Evolutionary conservation across 2,113 vertebrate genomes (phyloP), one percentile per base, ranked within the genome.

Genomic region (Ictalurus furcatus): DNA sequence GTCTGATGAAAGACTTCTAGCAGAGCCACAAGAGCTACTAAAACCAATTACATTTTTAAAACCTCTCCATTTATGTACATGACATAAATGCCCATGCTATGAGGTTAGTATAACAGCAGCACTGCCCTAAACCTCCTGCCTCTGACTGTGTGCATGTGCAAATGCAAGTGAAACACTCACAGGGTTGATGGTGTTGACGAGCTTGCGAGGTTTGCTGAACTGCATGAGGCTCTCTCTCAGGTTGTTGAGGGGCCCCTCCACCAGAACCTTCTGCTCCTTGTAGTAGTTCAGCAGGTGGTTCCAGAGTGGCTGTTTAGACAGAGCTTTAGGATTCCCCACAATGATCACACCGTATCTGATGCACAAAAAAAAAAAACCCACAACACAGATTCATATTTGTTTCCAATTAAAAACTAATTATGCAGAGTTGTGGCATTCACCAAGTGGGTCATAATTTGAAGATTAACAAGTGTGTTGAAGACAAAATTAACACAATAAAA

Each of bases 231-330:
- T 99, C 94, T 99, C 98, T 0, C 98, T 95, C 84, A 99, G 97
- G 94, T 99, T 99, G 92, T 99, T 99, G n/a, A 99, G 96, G 0
- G 98, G 98, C 1, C 98, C 98, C 87, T 99, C 98, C 90, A 99
- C 98, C 40, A 99, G 96, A 3, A 99, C 98, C 92, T 99, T 99
- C 95, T 99, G 98, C 93, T 99, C 98, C 94, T 99, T 99, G 94
- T 99, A 99, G 94, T 99, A 99, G 93, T 99, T 99, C 54, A 99
- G 95, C 90, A 99, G 95, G 94, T 99, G 98, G 91, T 99, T 99
- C 98, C 98, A 99, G 63, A 99, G 96, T 0, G 98, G 98, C 92
- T 99, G 98, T 93, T 99, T 99, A 9, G 98, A 99, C 87, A 99
- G 95, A 0, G 98, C 98, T 88, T 99, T 99, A 0, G 98, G 98